phyloP scores from a whole-genome alignment of 2,888 invertebrate genomes.

The Choreutis nemorana region DNA sequence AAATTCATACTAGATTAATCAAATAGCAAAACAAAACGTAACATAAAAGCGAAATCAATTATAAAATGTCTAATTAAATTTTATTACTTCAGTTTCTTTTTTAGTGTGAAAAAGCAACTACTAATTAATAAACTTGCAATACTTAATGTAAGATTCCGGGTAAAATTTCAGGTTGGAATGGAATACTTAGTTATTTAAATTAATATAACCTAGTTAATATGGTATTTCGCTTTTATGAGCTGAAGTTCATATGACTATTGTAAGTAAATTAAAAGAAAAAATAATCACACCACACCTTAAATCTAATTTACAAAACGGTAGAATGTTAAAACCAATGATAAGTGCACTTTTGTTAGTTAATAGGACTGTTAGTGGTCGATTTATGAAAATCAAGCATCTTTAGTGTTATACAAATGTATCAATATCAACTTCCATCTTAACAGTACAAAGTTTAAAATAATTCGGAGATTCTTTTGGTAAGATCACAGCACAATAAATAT shows the following conservation, averaged over 20 bases:
- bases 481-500: too few species aligned
- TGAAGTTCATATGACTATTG: too few species aligned
- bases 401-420: background rate
- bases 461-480: background rate
- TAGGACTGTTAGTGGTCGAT: background rate
- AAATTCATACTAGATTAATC: too few species aligned
- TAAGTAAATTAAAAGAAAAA: conserved; percentile 15
- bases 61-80: too few species aligned
- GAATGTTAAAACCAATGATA: background rate
- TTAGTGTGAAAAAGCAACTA: too few species aligned
- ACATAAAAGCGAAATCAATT: conserved; percentile 2
- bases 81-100: too few species aligned
- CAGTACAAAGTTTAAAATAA: background rate
- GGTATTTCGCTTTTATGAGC: too few species aligned
- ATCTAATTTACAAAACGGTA: conserved; percentile 47
- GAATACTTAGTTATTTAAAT: too few species aligned
- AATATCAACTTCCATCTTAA: background rate
- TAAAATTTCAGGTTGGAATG: too few species aligned
- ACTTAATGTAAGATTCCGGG: too few species aligned
- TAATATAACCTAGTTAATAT: too few species aligned
- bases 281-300: conserved; percentile 61
- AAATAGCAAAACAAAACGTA: conserved; percentile 6
- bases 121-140: too few species aligned
- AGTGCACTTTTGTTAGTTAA: conserved; percentile 1
- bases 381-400: background rate